Percentiles rank a stretch among this genome's conserved stretches.
Evolutionary conservation across 2,888 invertebrate genomes (phyloP).

Genomic region (Cremastinae sp.): DNA sequence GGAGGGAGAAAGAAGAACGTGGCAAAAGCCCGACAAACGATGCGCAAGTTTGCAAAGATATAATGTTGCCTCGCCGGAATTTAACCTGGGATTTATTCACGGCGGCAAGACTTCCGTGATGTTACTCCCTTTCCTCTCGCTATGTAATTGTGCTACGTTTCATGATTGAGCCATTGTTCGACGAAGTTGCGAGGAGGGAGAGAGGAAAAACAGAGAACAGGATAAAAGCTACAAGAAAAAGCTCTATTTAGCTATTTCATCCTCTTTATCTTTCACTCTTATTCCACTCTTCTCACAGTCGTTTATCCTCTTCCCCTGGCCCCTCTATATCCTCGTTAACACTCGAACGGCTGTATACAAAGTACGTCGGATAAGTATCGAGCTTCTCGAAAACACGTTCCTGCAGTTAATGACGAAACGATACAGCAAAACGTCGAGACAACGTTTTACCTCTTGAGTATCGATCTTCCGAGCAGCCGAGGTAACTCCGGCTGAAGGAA

Average conservation of each 20-base stretch:
- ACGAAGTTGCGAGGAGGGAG: slow-evolving; percentile 51
- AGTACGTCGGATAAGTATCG: slow-evolving; percentile 16
- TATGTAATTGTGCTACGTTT: slow-evolving; percentile 64
- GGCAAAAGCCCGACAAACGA: slow-evolving; percentile 26
- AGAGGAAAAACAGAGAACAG: slow-evolving; percentile 56
- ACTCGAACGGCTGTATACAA: slow-evolving; percentile 11
- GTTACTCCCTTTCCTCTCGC: slow-evolving; percentile 33
- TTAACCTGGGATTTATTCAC: slow-evolving; percentile 36
- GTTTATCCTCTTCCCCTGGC: neutral
- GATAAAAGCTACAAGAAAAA: slow-evolving; percentile 60
- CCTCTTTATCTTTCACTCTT: slow-evolving; percentile 3
- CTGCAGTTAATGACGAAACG: slow-evolving; percentile 45
- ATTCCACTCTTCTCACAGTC: neutral
- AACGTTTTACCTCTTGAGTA: slow-evolving; percentile 41
- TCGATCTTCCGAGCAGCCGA: slow-evolving; percentile 45
- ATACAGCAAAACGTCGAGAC: slow-evolving; percentile 27
- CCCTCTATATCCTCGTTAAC: slow-evolving; percentile 19
- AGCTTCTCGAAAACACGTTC: slow-evolving; percentile 27
- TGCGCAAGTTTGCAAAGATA: slow-evolving; percentile 38
- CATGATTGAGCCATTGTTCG: slow-evolving; percentile 65
- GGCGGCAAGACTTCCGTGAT: slow-evolving; percentile 34
- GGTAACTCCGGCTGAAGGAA: neutral
- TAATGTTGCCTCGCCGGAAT: slow-evolving; percentile 34
- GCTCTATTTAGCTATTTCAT: slow-evolving; percentile 32
- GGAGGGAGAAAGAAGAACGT: neutral